Evolutionary conservation across 2,113 vertebrate species (phyloP), one percentile per base, ranked within the genome.

Genomic region (Phyllopteryx taeniolatus): DNA sequence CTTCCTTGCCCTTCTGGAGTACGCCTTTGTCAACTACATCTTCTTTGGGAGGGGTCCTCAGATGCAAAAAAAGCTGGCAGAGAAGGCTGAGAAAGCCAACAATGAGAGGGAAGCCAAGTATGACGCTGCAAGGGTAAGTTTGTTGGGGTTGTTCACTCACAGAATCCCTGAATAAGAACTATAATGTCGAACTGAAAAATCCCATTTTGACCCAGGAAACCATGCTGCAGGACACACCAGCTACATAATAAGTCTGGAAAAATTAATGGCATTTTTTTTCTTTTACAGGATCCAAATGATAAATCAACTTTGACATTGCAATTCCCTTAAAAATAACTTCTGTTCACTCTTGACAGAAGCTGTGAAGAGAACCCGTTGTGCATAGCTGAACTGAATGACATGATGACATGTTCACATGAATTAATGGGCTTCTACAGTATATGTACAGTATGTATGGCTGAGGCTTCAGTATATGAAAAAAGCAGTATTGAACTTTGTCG

Each of bases 21-120:
- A 96, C 17, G 95, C 95, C 74, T 96, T 96, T 64, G 95, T 96
- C 90, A 96, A 96, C 87, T 96, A 96, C 85, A 95, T 96, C 88
- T 96, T 96, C 85, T 96, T 96, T 2, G 95, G 95, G 61, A 92
- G 94, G 82, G 95, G 95, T 12, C 95, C 95, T 35, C 95, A 96
- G 91, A 94, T 94, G 89, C 94, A 96, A 82, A 95, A 96, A 91
- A 95, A 93, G 84, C 91, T 97, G 27, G 95, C 95, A 0, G 95
- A 98, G 80, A 96, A 94, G 83, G 94, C 94, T 4, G 93, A 95
- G 80, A 97, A 95, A 81, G 91, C 94, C 72, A 96, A 96, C 88
- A 96, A 95, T 0, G 95, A 96, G 88, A 92, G 92, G 69, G 90
- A 90, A 0, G 86, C 89, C 27, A 96, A 94, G 82, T 95, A 94